Evolutionary conservation across 1,140 invertebrate species (phyloP).

Genomic region (Euwallacea fornicatus): DNA sequence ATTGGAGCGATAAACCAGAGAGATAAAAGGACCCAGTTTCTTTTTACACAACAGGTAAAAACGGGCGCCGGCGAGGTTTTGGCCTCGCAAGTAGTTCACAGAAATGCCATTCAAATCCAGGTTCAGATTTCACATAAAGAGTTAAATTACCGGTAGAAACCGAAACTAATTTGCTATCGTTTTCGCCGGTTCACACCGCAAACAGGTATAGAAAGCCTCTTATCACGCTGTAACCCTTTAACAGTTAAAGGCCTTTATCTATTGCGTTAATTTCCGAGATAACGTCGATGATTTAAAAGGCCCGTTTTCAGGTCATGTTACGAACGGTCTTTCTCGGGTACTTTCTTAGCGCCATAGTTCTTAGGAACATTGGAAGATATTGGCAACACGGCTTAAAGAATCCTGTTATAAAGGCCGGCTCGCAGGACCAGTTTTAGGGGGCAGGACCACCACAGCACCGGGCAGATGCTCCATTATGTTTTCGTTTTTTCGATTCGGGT

Average conservation of each 20-base stretch:
- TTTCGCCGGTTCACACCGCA: no score
- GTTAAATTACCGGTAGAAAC: no score
- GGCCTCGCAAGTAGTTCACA: background rate
- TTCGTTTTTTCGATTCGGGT: constrained; percentile 14
- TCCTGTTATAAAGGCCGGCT: constrained; percentile 23
- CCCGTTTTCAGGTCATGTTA: background rate
- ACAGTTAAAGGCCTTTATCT: constrained; percentile 9
- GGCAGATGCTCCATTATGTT: constrained; percentile 19
- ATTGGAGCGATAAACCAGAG: background rate
- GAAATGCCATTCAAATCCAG: no score
- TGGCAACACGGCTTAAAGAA: constrained; percentile 11
- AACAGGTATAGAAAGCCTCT: no score
- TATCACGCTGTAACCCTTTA: constrained; percentile 1
- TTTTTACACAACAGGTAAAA: background rate
- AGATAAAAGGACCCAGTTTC: background rate
- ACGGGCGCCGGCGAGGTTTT: background rate
- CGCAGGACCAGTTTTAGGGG: constrained; percentile 33
- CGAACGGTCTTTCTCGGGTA: background rate
- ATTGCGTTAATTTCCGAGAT: background rate
- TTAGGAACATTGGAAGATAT: no score
- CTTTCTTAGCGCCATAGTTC: no score
- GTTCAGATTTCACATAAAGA: no score
- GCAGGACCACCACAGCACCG: constrained; percentile 21
- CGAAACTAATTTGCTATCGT: no score
- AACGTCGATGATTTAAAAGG: background rate